phyloP scores from a whole-genome alignment of 1,140 invertebrate species.

The Lysiphlebus fabarum region DNA sequence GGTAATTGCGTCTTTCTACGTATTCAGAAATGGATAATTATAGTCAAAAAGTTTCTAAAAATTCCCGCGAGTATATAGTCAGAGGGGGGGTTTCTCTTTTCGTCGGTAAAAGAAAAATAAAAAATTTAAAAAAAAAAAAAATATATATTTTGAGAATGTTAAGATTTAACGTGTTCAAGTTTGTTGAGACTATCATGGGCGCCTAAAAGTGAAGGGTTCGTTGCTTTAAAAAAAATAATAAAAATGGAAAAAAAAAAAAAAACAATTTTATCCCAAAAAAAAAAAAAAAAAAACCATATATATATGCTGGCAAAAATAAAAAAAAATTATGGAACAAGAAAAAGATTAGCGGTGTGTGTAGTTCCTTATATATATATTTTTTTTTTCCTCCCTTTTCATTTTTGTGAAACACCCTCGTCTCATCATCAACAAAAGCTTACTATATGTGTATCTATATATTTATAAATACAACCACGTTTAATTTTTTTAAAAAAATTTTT shows the following conservation, averaged over 20 bases:
- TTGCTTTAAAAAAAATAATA: too few relatives aligned
- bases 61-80: background rate
- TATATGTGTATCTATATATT: conserved; percentile 1
- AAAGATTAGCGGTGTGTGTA: conserved; percentile 46
- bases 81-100: conserved; percentile 1
- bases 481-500: too few relatives aligned
- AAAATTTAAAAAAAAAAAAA: conserved; percentile 1
- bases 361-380: conserved; percentile 26
- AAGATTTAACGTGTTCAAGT: too few relatives aligned
- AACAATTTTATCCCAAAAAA: background rate
- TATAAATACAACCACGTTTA: too few relatives aligned
- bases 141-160: conserved; percentile 24
- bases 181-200: conserved; percentile 18
- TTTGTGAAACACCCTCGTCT: background rate
- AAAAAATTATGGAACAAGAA: conserved; percentile 22
- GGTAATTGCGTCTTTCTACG: conserved; percentile 30
- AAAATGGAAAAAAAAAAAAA: background rate
- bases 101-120: conserved; percentile 1
- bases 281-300: background rate
- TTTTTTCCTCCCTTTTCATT: conserved; percentile 45
- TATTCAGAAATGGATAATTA: conserved; percentile 39
- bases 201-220: conserved; percentile 51
- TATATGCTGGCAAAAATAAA: conserved; percentile 9
- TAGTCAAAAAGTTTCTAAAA: conserved; percentile 28
- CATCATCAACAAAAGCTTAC: background rate